Conservation (phyloP, 2,888 invertebrate genomes). For the Creontiades dilutus region DNA sequence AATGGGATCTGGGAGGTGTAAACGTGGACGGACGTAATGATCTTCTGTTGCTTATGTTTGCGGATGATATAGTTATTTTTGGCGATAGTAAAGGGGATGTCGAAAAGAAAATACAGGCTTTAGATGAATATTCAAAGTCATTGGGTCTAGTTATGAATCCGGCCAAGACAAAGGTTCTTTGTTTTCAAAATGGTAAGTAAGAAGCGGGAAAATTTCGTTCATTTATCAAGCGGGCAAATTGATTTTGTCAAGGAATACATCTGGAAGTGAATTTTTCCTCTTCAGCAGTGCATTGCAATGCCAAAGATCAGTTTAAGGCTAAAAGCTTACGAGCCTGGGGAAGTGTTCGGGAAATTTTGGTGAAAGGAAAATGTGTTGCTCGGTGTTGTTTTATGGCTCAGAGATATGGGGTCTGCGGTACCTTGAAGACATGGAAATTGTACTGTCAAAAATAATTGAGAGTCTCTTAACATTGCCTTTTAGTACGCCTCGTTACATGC, state of each 20-base stretch:
- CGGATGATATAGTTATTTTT: no score
- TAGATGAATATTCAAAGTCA: no score
- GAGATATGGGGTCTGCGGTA: neutral
- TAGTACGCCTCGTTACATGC: neutral
- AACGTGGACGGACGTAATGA: no score
- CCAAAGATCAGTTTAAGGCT: neutral
- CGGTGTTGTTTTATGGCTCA: neutral
- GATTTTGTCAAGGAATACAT: conserved; percentile 14
- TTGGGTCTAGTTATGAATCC: no score
- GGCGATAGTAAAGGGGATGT: no score
- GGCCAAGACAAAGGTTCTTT: no score
- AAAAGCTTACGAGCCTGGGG: conserved; percentile 31
- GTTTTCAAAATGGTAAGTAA: no score
- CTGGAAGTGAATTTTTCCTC: conserved; percentile 34
- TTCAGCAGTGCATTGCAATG: neutral
- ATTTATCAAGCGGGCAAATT: neutral
- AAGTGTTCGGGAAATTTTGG: neutral
- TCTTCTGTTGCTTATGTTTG: no score
- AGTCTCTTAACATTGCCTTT: neutral
- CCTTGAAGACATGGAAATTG: no score
- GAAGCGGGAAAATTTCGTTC: neutral
- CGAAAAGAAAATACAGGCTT: no score
- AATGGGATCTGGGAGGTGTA: no score
- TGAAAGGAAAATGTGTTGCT: neutral
- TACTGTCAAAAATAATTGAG: neutral